These are phyloP conservation scores for Oreochromis mossambicus DNA, from an alignment of 2,797 vertebrate species.

Conservation along the genomic window DNA sequence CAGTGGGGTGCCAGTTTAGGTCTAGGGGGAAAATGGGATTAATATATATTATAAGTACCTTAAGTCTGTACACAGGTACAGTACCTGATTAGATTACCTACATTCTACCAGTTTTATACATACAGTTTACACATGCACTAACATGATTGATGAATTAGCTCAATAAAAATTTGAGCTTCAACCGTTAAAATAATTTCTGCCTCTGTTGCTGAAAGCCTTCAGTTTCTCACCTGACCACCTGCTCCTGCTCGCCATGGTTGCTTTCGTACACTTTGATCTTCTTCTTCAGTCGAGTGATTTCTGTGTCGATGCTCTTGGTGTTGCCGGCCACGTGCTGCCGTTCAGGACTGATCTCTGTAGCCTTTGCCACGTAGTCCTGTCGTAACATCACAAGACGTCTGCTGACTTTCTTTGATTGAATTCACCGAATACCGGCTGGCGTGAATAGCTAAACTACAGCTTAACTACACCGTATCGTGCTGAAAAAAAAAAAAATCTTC, in stretches of 20 bases:
- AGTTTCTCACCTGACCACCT: conserved; percentile 60
- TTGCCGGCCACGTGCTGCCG: conserved; percentile 47
- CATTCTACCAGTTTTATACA: background rate
- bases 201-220: background rate
- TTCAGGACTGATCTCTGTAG: conserved; percentile 59
- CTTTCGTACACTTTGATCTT: conserved; percentile 61
- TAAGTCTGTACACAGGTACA: background rate
- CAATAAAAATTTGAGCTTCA: background rate
- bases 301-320: conserved; percentile 54
- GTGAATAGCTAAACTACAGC: background rate
- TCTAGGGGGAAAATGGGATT: background rate
- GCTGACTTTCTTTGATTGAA: background rate
- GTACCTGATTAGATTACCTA: background rate
- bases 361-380: conserved; percentile 48
- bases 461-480: background rate
- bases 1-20: background rate
- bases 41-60: background rate
- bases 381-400: background rate
- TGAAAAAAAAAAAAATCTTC: background rate
- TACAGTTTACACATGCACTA: background rate
- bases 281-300: conserved; percentile 64
- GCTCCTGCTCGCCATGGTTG: conserved; percentile 63
- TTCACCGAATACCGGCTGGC: fast-evolving
- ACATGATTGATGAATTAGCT: background rate
- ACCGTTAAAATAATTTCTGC: background rate